Conservation (phyloP, 2,113 vertebrate genomes). For the Alectura lathami region DNA sequence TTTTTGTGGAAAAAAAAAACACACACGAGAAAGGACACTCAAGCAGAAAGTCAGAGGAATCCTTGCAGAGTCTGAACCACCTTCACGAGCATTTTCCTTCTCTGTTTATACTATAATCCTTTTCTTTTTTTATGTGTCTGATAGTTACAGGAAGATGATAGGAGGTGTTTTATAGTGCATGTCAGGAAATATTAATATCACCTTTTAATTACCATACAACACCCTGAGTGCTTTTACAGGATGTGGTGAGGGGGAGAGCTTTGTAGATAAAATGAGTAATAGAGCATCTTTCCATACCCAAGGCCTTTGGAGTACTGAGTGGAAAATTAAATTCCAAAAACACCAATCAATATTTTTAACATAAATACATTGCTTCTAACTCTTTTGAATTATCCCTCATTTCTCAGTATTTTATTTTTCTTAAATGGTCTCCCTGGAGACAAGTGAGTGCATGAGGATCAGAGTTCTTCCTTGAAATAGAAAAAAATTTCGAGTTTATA, state of each 20-base stretch:
- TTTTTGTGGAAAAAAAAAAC: not conserved
- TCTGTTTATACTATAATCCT: not conserved
- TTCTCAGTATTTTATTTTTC: conserved; percentile 32
- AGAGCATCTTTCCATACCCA: not conserved
- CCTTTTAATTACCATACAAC: conserved; percentile 45
- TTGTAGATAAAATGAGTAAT: conserved; percentile 5
- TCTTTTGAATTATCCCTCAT: not conserved
- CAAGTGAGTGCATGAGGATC: not conserved
- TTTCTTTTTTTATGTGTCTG: not conserved
- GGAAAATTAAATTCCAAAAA: not conserved
- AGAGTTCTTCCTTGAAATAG: conserved; percentile 18
- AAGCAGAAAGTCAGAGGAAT: not conserved
- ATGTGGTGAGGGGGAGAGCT: not conserved
- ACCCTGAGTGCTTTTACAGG: conserved; percentile 22
- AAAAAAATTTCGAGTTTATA: conserved; percentile 20
- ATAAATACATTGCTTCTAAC: not conserved
- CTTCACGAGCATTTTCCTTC: not conserved
- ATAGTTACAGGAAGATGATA: not conserved
- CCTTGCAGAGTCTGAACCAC: not conserved
- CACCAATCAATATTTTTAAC: not conserved
- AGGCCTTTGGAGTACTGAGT: not conserved
- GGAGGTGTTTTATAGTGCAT: not conserved
- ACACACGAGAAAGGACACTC: not conserved
- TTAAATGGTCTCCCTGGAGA: conserved; percentile 50
- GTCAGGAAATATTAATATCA: conserved; percentile 48